Evolutionary conservation across 2,888 invertebrate genomes (phyloP).

Genomic region (Schrankia costaestrigalis): DNA sequence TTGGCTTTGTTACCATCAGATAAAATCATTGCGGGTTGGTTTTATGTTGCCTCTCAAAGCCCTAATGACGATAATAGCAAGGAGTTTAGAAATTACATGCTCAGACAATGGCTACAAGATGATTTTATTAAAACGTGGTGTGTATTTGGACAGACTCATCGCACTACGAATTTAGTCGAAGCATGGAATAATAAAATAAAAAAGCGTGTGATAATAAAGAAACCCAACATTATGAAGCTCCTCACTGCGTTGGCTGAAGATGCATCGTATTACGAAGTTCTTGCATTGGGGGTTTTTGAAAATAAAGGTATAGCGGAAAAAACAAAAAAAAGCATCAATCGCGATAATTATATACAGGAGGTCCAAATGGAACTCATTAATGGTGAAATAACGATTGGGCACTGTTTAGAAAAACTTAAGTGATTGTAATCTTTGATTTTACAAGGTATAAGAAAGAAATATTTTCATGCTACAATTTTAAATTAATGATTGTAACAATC

Average conservation of each 20-base stretch:
- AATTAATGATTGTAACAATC: too few species aligned
- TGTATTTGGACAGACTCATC: neutral
- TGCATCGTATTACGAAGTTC: neutral
- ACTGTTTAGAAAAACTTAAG: too few species aligned
- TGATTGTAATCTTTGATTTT: too few species aligned
- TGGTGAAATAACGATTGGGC: too few species aligned
- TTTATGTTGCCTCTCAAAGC: slow-evolving; percentile 11
- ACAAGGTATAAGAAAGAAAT: too few species aligned
- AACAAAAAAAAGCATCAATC: neutral
- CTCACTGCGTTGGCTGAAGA: neutral
- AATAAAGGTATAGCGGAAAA: too few species aligned
- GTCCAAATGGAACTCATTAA: neutral
- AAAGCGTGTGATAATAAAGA: too few species aligned
- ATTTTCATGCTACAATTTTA: too few species aligned
- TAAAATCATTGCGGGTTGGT: slow-evolving; percentile 12
- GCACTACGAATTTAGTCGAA: neutral
- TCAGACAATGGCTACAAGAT: slow-evolving; percentile 2
- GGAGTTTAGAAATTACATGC: too few species aligned
- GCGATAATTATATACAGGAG: neutral
- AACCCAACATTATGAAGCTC: too few species aligned
- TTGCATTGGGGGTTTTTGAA: neutral
- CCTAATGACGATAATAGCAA: slow-evolving; percentile 8
- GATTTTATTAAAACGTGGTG: neutral
- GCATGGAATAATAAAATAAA: neutral
- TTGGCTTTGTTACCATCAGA: slow-evolving; percentile 10